phyloP scores from a whole-genome alignment of 2,797 vertebrate genomes.

The Phoxinus dragarum region DNA sequence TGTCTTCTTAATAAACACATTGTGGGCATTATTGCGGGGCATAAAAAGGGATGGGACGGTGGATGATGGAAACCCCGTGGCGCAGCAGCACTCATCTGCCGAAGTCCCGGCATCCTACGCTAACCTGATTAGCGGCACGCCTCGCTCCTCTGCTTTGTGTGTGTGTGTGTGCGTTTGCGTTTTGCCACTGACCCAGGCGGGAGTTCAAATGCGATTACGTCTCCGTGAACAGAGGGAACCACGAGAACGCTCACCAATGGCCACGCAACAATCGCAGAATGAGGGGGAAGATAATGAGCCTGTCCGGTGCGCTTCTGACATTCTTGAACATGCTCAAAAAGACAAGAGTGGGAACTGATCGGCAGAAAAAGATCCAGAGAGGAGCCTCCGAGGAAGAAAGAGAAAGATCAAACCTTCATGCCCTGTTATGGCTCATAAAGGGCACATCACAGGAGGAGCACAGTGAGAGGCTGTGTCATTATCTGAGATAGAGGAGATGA shows the following conservation, averaged over 20 bases:
- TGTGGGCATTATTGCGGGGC: slow-evolving; percentile 48
- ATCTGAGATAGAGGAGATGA: slow-evolving; percentile 50
- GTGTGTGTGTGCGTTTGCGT: slow-evolving; percentile 44
- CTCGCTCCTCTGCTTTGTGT: slow-evolving; percentile 57
- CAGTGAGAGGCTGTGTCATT: slow-evolving; percentile 27
- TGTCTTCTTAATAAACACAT: slow-evolving; percentile 47
- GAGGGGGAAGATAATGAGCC: slow-evolving; percentile 42
- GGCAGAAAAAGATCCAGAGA: slow-evolving; percentile 43
- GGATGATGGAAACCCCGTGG: slow-evolving; percentile 55
- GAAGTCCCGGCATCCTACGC: slow-evolving; percentile 50
- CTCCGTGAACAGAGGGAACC: slow-evolving; percentile 55
- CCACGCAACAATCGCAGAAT: slow-evolving; percentile 33
- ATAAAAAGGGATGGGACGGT: slow-evolving; percentile 51
- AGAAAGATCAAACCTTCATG: slow-evolving; percentile 62
- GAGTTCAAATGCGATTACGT: slow-evolving; percentile 65
- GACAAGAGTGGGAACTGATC: slow-evolving; percentile 47
- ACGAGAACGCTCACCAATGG: slow-evolving; percentile 48
- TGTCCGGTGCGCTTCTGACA: slow-evolving; percentile 56
- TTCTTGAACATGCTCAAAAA: slow-evolving; percentile 43
- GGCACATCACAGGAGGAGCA: slow-evolving; percentile 48
- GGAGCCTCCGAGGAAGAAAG: slow-evolving; percentile 47
- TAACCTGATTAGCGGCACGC: slow-evolving; percentile 63
- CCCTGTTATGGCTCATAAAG: slow-evolving; percentile 61
- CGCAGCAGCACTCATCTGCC: slow-evolving; percentile 55
- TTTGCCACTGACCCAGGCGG: slow-evolving; percentile 59